Percentiles rank a stretch among this genome's conserved stretches.
Conservation (phyloP, 2,113 vertebrate genomes). For the Dromiciops gliroides region DNA sequence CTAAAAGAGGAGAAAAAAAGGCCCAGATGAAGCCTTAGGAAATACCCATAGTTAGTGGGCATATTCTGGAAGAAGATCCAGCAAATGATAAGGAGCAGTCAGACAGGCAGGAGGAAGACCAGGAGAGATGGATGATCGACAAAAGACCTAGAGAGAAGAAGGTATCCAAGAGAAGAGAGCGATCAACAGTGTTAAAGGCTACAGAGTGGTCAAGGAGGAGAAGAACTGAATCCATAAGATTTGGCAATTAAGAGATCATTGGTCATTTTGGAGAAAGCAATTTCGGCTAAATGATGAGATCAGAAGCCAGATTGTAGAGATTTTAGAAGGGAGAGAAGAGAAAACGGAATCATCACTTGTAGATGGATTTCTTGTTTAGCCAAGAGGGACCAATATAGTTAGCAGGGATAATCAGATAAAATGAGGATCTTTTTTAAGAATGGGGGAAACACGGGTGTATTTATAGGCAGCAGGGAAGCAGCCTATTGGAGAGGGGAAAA, state of each 20-base stretch:
- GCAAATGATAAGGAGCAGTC: not conserved
- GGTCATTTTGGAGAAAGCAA: no score
- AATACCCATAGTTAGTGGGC: not conserved
- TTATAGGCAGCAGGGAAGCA: not conserved
- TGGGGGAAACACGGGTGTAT: not conserved
- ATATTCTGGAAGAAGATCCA: not conserved
- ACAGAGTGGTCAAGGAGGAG: no score
- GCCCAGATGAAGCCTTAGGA: not conserved
- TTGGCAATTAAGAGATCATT: not conserved
- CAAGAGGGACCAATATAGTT: not conserved
- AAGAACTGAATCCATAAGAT: not conserved
- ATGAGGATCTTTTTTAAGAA: not conserved
- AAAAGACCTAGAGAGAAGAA: no score
- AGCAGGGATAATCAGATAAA: not conserved
- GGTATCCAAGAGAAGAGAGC: not conserved
- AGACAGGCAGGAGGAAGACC: not conserved
- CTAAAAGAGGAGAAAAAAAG: not conserved
- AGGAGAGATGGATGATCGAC: no score
- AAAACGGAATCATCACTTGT: not conserved
- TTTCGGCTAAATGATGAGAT: not conserved
- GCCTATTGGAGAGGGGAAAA: not conserved
- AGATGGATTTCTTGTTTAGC: not conserved
- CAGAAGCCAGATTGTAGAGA: not conserved
- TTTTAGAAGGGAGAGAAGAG: not conserved
- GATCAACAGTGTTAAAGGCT: not conserved